Base-by-base conservation (phyloP, 2,113 vertebrate species). In the Lethenteron reissneri region DNA sequence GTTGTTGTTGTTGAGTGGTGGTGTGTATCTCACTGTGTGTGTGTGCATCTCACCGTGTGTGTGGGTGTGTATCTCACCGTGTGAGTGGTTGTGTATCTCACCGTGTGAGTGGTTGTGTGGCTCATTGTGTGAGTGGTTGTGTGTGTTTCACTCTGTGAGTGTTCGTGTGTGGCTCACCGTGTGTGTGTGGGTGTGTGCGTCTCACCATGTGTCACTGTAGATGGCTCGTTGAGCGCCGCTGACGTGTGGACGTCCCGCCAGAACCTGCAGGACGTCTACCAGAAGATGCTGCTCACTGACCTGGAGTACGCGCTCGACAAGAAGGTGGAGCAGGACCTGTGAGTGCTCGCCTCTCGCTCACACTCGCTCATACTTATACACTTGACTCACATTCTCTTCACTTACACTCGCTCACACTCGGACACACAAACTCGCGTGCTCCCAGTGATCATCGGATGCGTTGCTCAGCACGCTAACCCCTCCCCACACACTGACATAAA, bases 301-400 rank as follows among this genome's bases (percentile, higher is more conserved):
- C 84, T 99, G 83, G 94, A 97, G 78, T 99, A 97, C 15, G 94
- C 94, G 78, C 81, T 99, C 83, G 94, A 99, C 84, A 99, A 99
- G 84, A 99, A 99, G 81, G 94, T 95, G 81, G 94, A 99, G 80
- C 94, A 99, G 75, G 94, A 99, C 79, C 88, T 99, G 94, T 99
- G 85, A 90, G 94, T 80, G 81, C 75, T 72, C 73, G 58, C 1
- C 59, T 4, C n/a, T 68, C 9, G 25, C 64, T 64, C 25, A 41
- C 25, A 41, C 25, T 41, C 41, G 4, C 41, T 41, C 41, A 41
- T 7, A 41, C 41, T 4, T 3, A 41, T 3, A 41, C 41, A 41
- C 41, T 41, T 41, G 3, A 41, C 41, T 41, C 41, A 41, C 41
- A 41, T 41, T 41, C 41, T 41, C 41, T 41, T 41, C 41, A 7